These are phyloP conservation scores for Gallinago jamesoni DNA, from an alignment of 2,113 vertebrate genomes.

Conservation along the genomic window DNA sequence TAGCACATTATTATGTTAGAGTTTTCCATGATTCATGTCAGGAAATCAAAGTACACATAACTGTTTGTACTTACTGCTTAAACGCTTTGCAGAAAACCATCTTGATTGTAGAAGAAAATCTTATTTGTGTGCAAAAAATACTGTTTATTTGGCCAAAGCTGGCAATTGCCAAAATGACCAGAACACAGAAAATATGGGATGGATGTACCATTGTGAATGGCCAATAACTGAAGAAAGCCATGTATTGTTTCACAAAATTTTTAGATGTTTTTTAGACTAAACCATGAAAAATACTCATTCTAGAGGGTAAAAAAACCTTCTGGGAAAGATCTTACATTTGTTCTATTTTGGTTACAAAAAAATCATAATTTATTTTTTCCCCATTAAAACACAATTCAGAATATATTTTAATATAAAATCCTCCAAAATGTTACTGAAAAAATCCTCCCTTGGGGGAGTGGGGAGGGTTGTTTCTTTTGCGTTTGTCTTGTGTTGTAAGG, in stretches of 20 bases:
- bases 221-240: not conserved
- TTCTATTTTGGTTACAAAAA: conserved; percentile 8
- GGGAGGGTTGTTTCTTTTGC: not conserved
- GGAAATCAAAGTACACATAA: not conserved
- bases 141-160: not conserved
- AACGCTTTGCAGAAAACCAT: not conserved
- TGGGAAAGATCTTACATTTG: not conserved
- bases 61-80: not conserved
- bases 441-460: not conserved
- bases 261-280: not conserved
- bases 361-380: not conserved
- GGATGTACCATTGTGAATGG: not conserved
- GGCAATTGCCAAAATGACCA: not conserved
- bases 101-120: not conserved
- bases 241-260: not conserved
- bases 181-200: not conserved
- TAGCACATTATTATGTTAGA: not conserved
- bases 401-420: not conserved
- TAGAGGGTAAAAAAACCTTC: not conserved
- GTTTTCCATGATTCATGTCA: conserved; percentile 32
- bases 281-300: not conserved
- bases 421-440: not conserved
- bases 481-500: not conserved
- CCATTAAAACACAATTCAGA: not conserved
- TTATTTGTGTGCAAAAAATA: not conserved